Base-by-base conservation (phyloP, 2,797 vertebrate genomes). In the Danionella dracula region DNA sequence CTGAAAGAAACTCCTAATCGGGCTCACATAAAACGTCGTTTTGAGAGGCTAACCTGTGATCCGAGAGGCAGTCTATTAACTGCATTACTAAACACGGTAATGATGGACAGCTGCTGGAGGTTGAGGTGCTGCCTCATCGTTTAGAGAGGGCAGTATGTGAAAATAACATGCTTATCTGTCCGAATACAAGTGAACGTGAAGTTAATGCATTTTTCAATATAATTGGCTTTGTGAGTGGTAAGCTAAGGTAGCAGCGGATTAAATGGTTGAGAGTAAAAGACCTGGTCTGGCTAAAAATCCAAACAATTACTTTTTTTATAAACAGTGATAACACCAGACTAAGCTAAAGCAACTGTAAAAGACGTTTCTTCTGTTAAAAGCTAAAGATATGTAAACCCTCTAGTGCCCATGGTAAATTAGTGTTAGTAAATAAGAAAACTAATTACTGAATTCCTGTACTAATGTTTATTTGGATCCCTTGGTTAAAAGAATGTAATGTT, bases 1-100 rank as follows among this genome's bases (percentile, higher is more conserved):
- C 5, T 23, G n/a, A 12, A 10, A 19, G 37, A 53, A 53, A 45
- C 12, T 5, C 13, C 2, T 9, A 46, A 49, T 19, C 31, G 57
- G 34, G 41, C 42, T 16, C 34, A 58, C 21, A 57, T 20, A n/a
- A 58, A 34, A 49, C 20, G 29, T 50, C 64, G 21, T 23, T n/a
- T 23, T 23, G 54, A 59, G 49, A 8, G n/a, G 37, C 40, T 55
- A 48, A 73, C 46, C 71, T 63, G 48, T 51, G 53, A 69, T 62
- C 66, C 48, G 15, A 31, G 46, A 41, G 66, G n/a, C 40, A 41
- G 60, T 65, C 61, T 38, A 65, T 73, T 73, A 73, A 48, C 66
- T 64, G 71, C 32, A 11, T 65, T 64, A 49, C 37, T 73, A 55
- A 70, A 34, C 68, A 67, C 40, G 0, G 53, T 71, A 74, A 67